Base-by-base conservation (phyloP, 2,113 vertebrate species). In the Murina feae region DNA sequence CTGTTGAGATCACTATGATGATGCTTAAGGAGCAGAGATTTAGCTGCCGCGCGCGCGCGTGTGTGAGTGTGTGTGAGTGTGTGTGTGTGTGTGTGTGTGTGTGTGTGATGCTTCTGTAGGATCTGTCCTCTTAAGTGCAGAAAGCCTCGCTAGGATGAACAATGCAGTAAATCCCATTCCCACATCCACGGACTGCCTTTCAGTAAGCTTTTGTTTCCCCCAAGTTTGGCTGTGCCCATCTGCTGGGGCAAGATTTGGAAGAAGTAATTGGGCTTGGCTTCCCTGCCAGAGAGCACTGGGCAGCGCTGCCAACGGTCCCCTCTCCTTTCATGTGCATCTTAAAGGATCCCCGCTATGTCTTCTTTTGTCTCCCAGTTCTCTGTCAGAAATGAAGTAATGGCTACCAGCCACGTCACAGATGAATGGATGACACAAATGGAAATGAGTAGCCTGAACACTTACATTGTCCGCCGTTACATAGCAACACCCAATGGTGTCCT, bases 391-490 rank as follows among this genome's bases (percentile, higher is more conserved):
- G 99, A 99, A 98, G 99, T 99, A 94, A 99, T 99, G 99, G 99
- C 99, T 91, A 99, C 99, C 98, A 99, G 99, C 99, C 99, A 99
- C 98, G 99, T 99, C 98, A 99, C 99, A 97, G 99, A 99, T 98
- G 99, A 99, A 99, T 99, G 99, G 99, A 99, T 99, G 99, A 99
- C 99, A 98, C 99, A 99, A 97, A 99, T 99, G 99, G 99, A 99
- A 98, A 99, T 99, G 98, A 99, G 99, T 93, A 99, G 98, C 98
- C 99, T 99, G 98, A 99, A 99, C 99, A 99, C 99, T 94, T 99
- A 99, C 97, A 99, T 99, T 99, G 99, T 99, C 97, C 98, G 99
- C 63, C 99, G 99, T 99, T 99, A 99, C 99, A 99, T 99, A 99
- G 99, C 99, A 99, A 99, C 99, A 78, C 99, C 99, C 99, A 99